A percentile compares a stretch with the other conserved stretches of the same genome.
These are phyloP conservation scores for Rhamphomyia laevipes DNA, from an alignment of 2,888 invertebrate genomes.

Conservation along the genomic window DNA sequence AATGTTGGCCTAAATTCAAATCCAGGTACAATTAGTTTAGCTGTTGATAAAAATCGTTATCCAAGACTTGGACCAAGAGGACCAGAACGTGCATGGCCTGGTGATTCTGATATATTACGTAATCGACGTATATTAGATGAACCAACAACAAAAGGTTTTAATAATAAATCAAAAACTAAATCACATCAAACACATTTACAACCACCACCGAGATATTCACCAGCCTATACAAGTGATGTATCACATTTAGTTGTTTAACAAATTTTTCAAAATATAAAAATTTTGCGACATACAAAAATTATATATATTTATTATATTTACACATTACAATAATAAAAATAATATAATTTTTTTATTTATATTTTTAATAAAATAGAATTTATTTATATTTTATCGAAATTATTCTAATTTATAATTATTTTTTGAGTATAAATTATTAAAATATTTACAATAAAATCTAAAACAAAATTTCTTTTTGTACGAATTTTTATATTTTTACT, in stretches of 20 bases:
- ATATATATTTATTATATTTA: no score
- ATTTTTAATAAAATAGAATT: no score
- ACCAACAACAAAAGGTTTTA: conserved; percentile 12
- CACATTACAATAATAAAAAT: no score
- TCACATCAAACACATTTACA: conserved; percentile 32
- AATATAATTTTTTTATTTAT: no score
- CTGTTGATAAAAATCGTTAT: conserved; percentile 53
- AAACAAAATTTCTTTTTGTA: no score
- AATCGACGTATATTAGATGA: conserved; percentile 49
- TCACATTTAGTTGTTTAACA: conserved; percentile 64
- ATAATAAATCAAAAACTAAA: conserved; percentile 8
- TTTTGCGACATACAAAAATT: no score
- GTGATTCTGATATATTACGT: conserved; percentile 44
- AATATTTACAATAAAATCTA: no score
- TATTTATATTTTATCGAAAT: no score
- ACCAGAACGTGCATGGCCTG: conserved; percentile 56
- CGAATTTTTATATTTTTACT: no score
- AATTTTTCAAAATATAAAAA: neutral
- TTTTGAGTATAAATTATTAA: no score
- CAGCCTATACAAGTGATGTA: conserved; percentile 68
- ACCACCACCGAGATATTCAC: conserved; percentile 56
- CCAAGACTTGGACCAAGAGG: conserved; percentile 39
- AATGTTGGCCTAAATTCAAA: conserved; percentile 42
- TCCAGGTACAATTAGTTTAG: conserved; percentile 67
- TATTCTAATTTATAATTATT: no score